Percentiles rank a stretch among this genome's conserved stretches.
These are phyloP conservation scores for Zygaena filipendulae DNA, from an alignment of 2,888 invertebrate genomes.

Conservation along the genomic window DNA sequence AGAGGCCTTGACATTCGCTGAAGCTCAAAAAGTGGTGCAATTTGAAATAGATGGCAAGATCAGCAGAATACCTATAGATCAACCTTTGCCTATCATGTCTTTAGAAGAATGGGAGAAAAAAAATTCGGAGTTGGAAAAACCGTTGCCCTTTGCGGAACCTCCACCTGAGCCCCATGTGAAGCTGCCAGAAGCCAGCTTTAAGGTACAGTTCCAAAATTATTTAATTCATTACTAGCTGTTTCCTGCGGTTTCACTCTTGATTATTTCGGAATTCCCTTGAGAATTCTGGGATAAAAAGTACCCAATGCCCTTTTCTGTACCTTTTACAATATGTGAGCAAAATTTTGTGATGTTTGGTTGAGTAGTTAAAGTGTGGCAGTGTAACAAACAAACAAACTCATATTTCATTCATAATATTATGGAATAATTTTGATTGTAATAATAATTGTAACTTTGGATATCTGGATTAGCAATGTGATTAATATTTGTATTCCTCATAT, in stretches of 20 bases:
- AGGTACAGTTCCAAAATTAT: constrained; percentile 26
- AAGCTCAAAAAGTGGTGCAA: constrained; percentile 86
- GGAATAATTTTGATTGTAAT: constrained; percentile 1
- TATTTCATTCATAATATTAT: neutral
- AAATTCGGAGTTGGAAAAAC: constrained; percentile 54
- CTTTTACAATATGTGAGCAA: too few species aligned
- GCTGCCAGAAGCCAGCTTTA: constrained; percentile 56
- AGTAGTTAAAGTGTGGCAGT: too few species aligned
- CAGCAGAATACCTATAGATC: constrained; percentile 72
- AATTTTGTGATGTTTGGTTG: too few species aligned
- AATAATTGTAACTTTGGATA: constrained; percentile 5
- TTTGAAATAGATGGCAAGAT: constrained; percentile 87
- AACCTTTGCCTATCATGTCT: constrained; percentile 75
- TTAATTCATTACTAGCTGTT: too few species aligned
- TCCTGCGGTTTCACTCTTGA: too few species aligned
- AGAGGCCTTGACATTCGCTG: constrained; percentile 83
- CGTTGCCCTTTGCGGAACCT: constrained; percentile 48
- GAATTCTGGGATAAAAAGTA: too few species aligned
- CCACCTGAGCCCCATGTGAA: constrained; percentile 53
- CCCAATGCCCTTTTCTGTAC: too few species aligned
- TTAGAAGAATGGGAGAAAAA: constrained; percentile 72
- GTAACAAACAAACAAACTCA: neutral
- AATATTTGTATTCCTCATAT: too few species aligned
- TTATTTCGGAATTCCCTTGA: too few species aligned
- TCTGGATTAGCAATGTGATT: too few species aligned